Base-by-base conservation (phyloP, 2,888 invertebrate species). In the Sipha maydis region DNA sequence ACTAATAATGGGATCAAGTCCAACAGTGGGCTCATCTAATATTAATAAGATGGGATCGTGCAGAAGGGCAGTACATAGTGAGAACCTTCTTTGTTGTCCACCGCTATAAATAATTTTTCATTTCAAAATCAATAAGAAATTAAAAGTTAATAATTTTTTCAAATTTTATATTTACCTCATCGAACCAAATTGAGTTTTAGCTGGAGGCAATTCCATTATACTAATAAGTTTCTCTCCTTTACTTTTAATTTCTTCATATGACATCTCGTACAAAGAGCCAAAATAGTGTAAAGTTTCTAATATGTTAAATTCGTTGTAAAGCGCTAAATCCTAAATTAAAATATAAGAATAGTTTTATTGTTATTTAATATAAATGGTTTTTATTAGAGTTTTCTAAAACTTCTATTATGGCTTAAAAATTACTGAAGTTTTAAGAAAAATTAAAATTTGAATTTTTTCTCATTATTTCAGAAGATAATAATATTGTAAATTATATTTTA, bases 41-140 rank as follows among this genome's bases (percentile, higher is more conserved):
- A 93, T 93, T 41, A 93, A 91, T 38, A 93, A 91, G 89, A 92
- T 92, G 0, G 93, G 93, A 89, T 93, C 93, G 90, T 93, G 93
- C 8, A 93, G 91, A 79, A 93, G 91, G 28, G 93, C 93, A 1
- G 92, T 92, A 17, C 93, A 93, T 90, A 93, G 92, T 0, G 93
- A 93, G 0, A 93, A 93, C 79, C 93, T 91, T 75, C 93, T 91
- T 90, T 93, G 92, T 91, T 93, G 93, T n/a, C 93, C 93, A 73
- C 93, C 93, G 91, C 93, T 93, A 90, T 21, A 90, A 90, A 73
- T 69, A 25, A 85, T 85, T 78, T 85, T 78, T 56, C 28, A 77
- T 67, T 77, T 56, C 17, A 14, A 54, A 7, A 28, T 85, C 3
- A 25, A 38, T 83, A 11, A 7, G 0, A 28, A 25, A 77, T 76